Conservation (phyloP, 1,140 invertebrate genomes). For the Cecropterus lyciades region DNA sequence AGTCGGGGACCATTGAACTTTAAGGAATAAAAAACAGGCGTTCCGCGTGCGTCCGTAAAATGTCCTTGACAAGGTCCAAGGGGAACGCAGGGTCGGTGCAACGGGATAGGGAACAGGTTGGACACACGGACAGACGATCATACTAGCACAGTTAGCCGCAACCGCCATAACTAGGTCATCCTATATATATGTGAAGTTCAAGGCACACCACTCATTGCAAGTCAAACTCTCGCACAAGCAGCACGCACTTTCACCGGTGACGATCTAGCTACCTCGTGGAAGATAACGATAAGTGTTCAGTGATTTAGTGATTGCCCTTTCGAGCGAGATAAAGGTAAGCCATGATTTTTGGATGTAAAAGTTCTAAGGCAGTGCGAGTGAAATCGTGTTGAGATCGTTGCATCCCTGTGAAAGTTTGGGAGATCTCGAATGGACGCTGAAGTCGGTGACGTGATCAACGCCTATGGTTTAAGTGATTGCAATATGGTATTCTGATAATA, state of each 20-base stretch:
- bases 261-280: slow-evolving; percentile 62
- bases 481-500: background rate
- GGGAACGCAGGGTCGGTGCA: slow-evolving; percentile 42
- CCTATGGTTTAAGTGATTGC: slow-evolving; percentile 32
- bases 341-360: slow-evolving; percentile 48
- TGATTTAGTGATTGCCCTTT: slow-evolving; percentile 70
- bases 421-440: slow-evolving; percentile 36
- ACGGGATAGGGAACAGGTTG: slow-evolving; percentile 72
- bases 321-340: slow-evolving; percentile 71
- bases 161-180: slow-evolving; percentile 76
- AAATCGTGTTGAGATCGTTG: slow-evolving; percentile 38
- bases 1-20: slow-evolving; percentile 2
- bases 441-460: slow-evolving; percentile 37
- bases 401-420: slow-evolving; percentile 54
- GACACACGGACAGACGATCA: slow-evolving; percentile 59
- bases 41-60: slow-evolving; percentile 16
- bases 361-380: slow-evolving; percentile 44
- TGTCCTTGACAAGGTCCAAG: slow-evolving; percentile 71
- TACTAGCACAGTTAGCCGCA: slow-evolving; percentile 74
- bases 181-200: slow-evolving; percentile 83
- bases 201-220: slow-evolving; percentile 78
- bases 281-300: slow-evolving; percentile 73
- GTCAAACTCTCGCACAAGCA: slow-evolving; percentile 72
- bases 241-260: slow-evolving; percentile 81
- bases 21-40: background rate